Percentiles rank a stretch among this genome's conserved stretches.
These are phyloP conservation scores for Astatotilapia flaviijosephi DNA, from an alignment of 2,113 vertebrate genomes.

Conservation along the genomic window DNA sequence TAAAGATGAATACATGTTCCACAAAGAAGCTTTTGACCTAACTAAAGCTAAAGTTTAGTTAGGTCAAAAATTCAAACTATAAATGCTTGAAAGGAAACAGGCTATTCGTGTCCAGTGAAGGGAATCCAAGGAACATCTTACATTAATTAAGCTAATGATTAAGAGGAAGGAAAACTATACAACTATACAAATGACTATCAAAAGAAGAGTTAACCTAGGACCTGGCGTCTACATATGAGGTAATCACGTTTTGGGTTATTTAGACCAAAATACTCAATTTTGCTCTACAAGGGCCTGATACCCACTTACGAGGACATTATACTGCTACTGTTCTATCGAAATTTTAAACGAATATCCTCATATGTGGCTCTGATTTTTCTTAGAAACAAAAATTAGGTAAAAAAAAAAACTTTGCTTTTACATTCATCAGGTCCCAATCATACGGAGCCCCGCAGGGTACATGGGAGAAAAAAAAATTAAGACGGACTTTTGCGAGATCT, in stretches of 20 bases:
- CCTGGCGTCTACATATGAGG: background rate
- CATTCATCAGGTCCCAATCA: background rate
- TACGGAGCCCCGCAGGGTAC: too few species aligned
- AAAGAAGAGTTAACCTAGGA: background rate
- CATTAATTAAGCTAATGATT: background rate
- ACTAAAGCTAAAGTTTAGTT: background rate
- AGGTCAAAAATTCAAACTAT: background rate
- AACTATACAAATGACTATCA: background rate
- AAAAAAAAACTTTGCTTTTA: background rate
- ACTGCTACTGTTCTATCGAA: rapidly evolving
- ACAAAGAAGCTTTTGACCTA: rapidly evolving
- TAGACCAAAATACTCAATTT: rapidly evolving
- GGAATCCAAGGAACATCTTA: background rate
- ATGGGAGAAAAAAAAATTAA: too few species aligned
- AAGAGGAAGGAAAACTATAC: background rate
- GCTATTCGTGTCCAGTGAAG: background rate
- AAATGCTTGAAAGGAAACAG: rapidly evolving
- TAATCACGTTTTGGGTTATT: background rate
- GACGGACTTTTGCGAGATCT: too few species aligned
- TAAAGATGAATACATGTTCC: background rate
- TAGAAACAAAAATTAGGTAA: background rate
- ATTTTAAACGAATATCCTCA: background rate
- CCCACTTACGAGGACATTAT: rapidly evolving
- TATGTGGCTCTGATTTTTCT: background rate
- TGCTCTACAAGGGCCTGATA: background rate